A percentile compares a stretch with the other conserved stretches of the same genome.
Conservation (phyloP, 2,888 invertebrate genomes). For the Apotomis betuletana region DNA sequence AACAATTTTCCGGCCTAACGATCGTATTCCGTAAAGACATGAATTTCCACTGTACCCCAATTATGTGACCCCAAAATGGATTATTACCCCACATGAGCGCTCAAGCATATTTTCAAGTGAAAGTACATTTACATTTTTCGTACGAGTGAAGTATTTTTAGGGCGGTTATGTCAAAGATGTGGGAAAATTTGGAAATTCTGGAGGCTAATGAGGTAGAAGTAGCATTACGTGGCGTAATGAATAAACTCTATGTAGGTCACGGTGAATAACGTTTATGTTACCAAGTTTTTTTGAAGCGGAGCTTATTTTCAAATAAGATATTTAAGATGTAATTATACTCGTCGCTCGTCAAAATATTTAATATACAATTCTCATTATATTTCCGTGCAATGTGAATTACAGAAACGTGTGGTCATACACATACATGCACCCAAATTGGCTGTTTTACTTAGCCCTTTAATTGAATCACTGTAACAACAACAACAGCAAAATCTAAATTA, state of each 20-base stretch:
- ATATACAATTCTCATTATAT: too few relatives aligned
- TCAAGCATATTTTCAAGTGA: conserved; percentile 38
- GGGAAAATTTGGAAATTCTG: background rate
- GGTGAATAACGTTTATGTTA: background rate
- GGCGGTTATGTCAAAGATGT: conserved; percentile 18
- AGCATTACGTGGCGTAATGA: background rate
- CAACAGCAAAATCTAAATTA: too few relatives aligned
- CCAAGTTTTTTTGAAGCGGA: too few relatives aligned
- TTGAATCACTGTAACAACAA: too few relatives aligned
- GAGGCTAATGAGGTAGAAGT: background rate
- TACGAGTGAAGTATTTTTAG: conserved; percentile 36
- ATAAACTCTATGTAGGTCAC: background rate
- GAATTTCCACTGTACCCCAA: conserved; percentile 41
- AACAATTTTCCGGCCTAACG: conserved; percentile 36
- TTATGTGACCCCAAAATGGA: conserved; percentile 43
- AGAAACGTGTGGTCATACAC: too few relatives aligned
- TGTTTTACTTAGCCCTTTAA: too few relatives aligned
- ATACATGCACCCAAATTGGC: too few relatives aligned
- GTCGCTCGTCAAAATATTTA: too few relatives aligned
- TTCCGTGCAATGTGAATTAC: too few relatives aligned
- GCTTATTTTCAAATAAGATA: too few relatives aligned
- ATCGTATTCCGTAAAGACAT: conserved; percentile 38
- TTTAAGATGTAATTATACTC: too few relatives aligned
- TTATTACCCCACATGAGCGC: conserved; percentile 43
- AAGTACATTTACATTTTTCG: conserved; percentile 40